A percentile compares a stretch with the other conserved stretches of the same genome.
These are phyloP conservation scores for Aphodius granarius DNA, from an alignment of 2,888 invertebrate genomes.

Conservation along the genomic window DNA sequence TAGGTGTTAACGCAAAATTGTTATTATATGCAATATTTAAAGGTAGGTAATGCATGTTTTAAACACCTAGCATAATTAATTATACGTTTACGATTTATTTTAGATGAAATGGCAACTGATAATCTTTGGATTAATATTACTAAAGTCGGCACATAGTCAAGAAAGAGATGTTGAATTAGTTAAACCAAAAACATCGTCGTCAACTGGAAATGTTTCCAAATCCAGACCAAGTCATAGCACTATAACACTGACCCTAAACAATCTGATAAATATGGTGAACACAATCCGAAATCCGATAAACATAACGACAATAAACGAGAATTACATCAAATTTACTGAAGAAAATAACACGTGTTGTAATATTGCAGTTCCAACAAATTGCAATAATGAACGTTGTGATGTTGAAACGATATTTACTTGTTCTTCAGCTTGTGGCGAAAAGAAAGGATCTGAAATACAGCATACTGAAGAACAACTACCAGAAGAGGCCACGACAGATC, in stretches of 20 bases:
- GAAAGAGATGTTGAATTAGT: not conserved
- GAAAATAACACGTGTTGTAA: not conserved
- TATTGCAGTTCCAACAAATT: not conserved
- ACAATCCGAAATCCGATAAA: constrained; percentile 1
- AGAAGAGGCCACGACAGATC: not conserved
- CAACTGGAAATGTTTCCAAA: not conserved
- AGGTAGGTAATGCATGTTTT: not conserved
- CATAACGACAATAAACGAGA: not conserved
- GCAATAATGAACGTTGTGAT: not conserved
- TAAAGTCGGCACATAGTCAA: not conserved
- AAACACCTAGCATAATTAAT: not conserved
- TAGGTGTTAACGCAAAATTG: not conserved
- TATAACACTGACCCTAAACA: not conserved
- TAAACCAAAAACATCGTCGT: not conserved
- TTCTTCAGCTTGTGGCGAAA: not conserved
- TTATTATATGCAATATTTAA: not conserved
- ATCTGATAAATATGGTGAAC: not conserved
- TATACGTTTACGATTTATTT: not conserved
- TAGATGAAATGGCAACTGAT: not conserved
- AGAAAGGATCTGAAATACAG: not conserved
- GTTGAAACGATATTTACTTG: not conserved
- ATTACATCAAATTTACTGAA: not conserved
- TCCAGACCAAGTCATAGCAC: not conserved
- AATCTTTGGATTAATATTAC: not conserved
- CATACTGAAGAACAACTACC: not conserved